A percentile compares a stretch with the other conserved stretches of the same genome.
Evolutionary conservation across 1,140 invertebrate genomes (phyloP).

Genomic region (Ceratitis capitata): DNA sequence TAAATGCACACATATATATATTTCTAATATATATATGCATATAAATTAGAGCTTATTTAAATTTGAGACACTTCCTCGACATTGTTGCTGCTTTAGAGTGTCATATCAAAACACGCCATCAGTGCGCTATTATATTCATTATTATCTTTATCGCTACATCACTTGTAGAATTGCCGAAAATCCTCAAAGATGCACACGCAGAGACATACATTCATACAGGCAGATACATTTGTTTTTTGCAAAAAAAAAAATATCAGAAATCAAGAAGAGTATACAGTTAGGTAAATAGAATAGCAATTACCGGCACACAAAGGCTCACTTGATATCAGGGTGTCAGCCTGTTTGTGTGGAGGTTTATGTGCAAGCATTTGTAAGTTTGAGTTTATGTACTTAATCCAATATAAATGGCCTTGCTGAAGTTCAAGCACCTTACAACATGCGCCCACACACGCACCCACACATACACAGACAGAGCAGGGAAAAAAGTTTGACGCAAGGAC

Average conservation of each 20-base stretch:
- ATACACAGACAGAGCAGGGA: not conserved
- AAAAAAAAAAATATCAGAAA: too few relatives aligned
- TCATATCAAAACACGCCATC: not conserved
- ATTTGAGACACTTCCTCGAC: not conserved
- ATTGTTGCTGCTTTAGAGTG: not conserved
- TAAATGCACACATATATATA: too few relatives aligned
- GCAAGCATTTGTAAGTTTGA: not conserved
- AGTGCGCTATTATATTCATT: not conserved
- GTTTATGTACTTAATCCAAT: not conserved
- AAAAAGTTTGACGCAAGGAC: too few relatives aligned
- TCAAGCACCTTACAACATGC: not conserved
- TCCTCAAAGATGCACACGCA: not conserved
- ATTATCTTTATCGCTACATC: not conserved
- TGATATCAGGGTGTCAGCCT: not conserved
- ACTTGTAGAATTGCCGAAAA: not conserved
- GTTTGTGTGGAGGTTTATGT: not conserved
- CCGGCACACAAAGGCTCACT: not conserved
- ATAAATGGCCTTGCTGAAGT: conserved; percentile 15
- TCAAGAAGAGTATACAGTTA: too few relatives aligned
- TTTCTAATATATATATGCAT: too few relatives aligned
- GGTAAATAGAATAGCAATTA: not conserved
- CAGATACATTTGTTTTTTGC: not conserved
- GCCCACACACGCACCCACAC: not conserved
- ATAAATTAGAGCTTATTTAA: too few relatives aligned
- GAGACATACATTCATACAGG: not conserved